Base-by-base conservation (phyloP, 92 coral and sea anemone genomes). In the Scolanthus callimorphus region DNA sequence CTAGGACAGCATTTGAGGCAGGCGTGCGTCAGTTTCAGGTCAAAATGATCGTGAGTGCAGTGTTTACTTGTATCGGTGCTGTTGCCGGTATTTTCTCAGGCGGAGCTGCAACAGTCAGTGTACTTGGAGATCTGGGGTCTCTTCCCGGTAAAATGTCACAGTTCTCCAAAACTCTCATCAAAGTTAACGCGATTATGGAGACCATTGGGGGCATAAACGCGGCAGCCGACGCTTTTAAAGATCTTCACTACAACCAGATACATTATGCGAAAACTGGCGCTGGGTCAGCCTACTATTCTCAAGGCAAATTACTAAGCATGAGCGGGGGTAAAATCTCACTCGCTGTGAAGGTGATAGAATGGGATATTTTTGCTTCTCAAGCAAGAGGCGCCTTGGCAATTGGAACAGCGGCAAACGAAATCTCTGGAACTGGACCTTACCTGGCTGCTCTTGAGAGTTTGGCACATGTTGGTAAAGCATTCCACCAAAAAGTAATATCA, bases 391-490 rank as follows among this genome's bases (percentile, higher is more conserved):
- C 55, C 27, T 57, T 73, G n/a, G n/a, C n/a, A 9, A 28, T 43
- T 15, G 79, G 79, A 54, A 64, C 79, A n/a, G 70, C 79, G 41
- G n/a, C n/a, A n/a, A 73, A 57, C 34, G 79, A 37, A 2, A 73
- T 73, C 24, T 54, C 59, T 15, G 79, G 79, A 8, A 57, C 72
- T 43, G 39, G 71, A 0, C 71, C 62, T 28, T 73, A 73, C 37
- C 29, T 73, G 34, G 71, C 79, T 26, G 79, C 73, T 4, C 65
- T 73, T 41, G 45, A 6, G 43, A 73, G 72, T n/a, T 47, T 63
- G 12, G 73, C 79, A 2, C 56, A 51, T 3, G 63, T 71, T 71
- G 79, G 79, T 1, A 51, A 31, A 12, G 79, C 55, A 28, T 63
- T 51, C 17, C 79, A 73, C 24, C 63, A 73, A 28, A 73, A 63